phyloP scores from a whole-genome alignment of 2,797 vertebrate genomes.

The Sebastes umbrosus region DNA sequence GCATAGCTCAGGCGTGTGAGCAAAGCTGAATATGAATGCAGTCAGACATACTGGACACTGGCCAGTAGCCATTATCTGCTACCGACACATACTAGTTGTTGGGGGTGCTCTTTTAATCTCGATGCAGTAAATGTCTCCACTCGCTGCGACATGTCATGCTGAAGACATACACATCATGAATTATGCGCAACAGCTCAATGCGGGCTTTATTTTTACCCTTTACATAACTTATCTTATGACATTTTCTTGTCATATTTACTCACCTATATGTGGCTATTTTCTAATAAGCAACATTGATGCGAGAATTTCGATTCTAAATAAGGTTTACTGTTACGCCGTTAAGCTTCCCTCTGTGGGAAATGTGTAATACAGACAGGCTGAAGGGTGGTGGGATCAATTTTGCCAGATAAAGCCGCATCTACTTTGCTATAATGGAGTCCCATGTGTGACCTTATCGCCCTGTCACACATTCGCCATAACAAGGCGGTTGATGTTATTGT shows the following conservation, averaged over 20 bases:
- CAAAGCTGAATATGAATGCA: conserved; percentile 53
- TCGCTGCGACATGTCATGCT: not conserved
- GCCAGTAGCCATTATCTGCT: conserved; percentile 36
- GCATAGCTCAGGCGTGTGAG: conserved; percentile 27
- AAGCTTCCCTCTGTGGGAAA: conserved; percentile 14
- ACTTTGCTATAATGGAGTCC: conserved; percentile 69
- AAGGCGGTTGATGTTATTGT: conserved; percentile 72
- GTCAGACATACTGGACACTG: conserved; percentile 5
- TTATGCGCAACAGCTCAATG: not conserved
- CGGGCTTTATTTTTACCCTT: not conserved
- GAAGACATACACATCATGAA: conserved; percentile 34
- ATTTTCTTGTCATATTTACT: conserved; percentile 9
- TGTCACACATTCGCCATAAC: conserved; percentile 70
- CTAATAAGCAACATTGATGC: conserved; percentile 8
- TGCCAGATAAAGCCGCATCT: conserved; percentile 60
- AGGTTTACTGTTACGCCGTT: not conserved
- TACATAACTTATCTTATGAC: not conserved
- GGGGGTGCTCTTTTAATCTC: conserved; percentile 31
- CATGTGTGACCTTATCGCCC: conserved; percentile 74
- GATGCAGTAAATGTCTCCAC: conserved; percentile 23
- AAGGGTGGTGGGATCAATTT: conserved; percentile 55
- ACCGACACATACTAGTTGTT: not conserved
- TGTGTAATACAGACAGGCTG: conserved; percentile 8
- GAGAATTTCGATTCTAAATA: conserved; percentile 21
- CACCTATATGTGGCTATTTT: not conserved